A percentile compares a stretch with the other conserved stretches of the same genome.
Evolutionary conservation across 2,888 invertebrate genomes (phyloP).

Genomic region (Noctua janthe): DNA sequence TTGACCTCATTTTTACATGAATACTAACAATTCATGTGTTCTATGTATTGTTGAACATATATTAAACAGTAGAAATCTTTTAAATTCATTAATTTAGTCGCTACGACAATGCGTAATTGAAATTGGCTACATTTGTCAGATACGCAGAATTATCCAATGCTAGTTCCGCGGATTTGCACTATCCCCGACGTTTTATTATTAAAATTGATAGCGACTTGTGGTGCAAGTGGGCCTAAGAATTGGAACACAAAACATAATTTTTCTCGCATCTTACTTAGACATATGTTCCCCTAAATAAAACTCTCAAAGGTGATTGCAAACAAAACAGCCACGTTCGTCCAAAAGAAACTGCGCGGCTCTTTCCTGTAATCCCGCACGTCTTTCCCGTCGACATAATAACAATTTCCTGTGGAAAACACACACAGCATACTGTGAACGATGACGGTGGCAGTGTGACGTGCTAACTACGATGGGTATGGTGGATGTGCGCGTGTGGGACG

Average conservation of each 20-base stretch:
- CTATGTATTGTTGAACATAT: no score
- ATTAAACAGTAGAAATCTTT: no score
- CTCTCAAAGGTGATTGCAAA: slow-evolving; percentile 18
- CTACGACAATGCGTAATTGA: no score
- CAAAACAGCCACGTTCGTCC: slow-evolving; percentile 22
- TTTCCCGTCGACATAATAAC: slow-evolving; percentile 47
- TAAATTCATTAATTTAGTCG: no score
- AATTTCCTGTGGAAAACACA: slow-evolving; percentile 44
- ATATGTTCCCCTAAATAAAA: neutral
- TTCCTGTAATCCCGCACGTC: slow-evolving; percentile 20
- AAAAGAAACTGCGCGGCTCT: slow-evolving; percentile 10
- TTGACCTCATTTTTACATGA: no score
- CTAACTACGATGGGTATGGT: slow-evolving; percentile 4
- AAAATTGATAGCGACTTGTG: neutral
- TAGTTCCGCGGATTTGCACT: no score
- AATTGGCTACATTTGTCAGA: no score
- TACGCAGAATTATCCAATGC: no score
- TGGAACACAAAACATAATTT: neutral
- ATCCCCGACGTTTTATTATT: no score
- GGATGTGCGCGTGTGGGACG: neutral
- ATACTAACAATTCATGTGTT: no score
- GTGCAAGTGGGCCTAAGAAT: neutral
- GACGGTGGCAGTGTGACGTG: slow-evolving; percentile 15
- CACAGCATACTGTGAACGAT: slow-evolving; percentile 7
- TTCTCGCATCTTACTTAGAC: no score